Evolutionary conservation across 1,140 invertebrate genomes (phyloP).

Genomic region (Papilio xuthus): DNA sequence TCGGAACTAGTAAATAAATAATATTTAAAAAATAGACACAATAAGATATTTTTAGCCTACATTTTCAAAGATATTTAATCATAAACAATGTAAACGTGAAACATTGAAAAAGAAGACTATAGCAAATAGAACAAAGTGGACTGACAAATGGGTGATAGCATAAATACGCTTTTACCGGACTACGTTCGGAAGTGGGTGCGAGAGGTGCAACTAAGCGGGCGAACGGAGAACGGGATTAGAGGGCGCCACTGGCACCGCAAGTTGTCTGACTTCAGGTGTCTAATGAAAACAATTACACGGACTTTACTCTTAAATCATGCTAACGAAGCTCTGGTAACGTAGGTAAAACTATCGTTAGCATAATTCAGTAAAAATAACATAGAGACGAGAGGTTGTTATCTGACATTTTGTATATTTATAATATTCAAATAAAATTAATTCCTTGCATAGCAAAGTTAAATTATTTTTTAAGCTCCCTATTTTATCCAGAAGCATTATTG

Average conservation of each 20-base stretch:
- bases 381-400: no score
- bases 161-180: not conserved
- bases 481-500: no score
- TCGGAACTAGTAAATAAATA: no score
- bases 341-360: not conserved
- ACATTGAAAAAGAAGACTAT: not conserved
- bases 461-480: no score
- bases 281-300: constrained; percentile 9
- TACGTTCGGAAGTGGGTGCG: constrained; percentile 2
- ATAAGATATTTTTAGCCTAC: no score
- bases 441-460: no score
- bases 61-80: no score
- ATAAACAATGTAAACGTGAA: no score
- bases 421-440: no score
- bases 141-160: not conserved
- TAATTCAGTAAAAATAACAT: not conserved
- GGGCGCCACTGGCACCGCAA: not conserved
- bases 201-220: not conserved
- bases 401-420: no score
- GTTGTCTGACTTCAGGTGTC: not conserved
- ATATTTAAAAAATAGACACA: no score
- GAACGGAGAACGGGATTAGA: not conserved
- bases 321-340: not conserved
- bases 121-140: not conserved
- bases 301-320: not conserved